Evolutionary conservation across 1,140 invertebrate species (phyloP).

Genomic region (Lepidurus packardi): DNA sequence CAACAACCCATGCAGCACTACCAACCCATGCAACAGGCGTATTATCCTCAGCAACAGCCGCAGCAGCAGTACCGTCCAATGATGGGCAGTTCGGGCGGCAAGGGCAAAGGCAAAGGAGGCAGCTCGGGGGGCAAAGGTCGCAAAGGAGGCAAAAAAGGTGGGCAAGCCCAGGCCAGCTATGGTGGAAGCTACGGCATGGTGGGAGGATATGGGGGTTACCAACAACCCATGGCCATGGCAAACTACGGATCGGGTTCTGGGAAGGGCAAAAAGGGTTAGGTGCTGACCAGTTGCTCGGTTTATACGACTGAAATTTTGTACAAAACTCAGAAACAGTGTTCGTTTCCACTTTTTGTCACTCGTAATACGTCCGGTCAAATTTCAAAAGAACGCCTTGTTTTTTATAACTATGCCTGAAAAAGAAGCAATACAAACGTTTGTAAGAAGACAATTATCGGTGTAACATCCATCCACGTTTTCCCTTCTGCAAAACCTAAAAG

Average conservation of each 20-base stretch:
- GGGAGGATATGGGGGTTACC: background rate
- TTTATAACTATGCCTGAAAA: no score
- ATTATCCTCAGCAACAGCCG: conserved; percentile 10
- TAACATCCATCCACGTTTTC: no score
- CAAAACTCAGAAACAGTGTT: background rate
- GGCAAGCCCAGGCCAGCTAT: background rate
- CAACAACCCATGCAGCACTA: conserved; percentile 14
- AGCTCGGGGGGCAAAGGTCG: background rate
- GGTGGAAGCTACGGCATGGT: background rate
- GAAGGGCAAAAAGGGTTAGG: conserved; percentile 17
- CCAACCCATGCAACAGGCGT: conserved; percentile 12
- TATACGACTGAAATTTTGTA: background rate
- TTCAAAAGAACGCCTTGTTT: background rate
- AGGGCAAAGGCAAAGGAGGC: conserved; percentile 7
- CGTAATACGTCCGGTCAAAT: background rate
- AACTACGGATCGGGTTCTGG: conserved; percentile 20
- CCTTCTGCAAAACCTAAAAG: no score
- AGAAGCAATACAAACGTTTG: no score
- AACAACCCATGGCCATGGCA: conserved; percentile 14
- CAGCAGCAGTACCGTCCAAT: background rate
- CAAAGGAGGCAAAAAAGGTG: conserved; percentile 13
- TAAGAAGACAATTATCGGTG: no score
- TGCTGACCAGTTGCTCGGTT: background rate
- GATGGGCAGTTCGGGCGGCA: conserved; percentile 5
- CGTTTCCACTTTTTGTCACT: background rate